These are phyloP conservation scores for Takifugu bimaculatus DNA, from an alignment of 2,113 vertebrate genomes.

Conservation along the genomic window DNA sequence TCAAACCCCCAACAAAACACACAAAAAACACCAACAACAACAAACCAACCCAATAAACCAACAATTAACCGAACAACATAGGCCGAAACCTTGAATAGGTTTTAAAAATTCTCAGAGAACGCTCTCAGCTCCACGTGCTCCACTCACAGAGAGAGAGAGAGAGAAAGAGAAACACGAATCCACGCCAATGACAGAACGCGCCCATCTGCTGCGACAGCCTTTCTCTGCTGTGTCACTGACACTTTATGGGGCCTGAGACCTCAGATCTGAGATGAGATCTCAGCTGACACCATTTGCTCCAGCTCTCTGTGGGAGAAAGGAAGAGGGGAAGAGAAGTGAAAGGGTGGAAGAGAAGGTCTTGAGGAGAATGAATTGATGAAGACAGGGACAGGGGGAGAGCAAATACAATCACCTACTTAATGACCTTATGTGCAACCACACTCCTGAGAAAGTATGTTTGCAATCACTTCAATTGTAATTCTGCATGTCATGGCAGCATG, in stretches of 20 bases:
- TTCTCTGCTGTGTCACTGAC: slow-evolving; percentile 52
- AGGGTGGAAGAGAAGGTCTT: slow-evolving; percentile 12
- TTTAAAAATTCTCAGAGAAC: too few species aligned
- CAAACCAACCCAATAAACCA: too few species aligned
- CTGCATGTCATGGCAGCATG: slow-evolving; percentile 44
- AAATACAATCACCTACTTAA: too few species aligned
- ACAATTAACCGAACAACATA: too few species aligned
- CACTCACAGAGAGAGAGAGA: too few species aligned
- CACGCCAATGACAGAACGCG: slow-evolving; percentile 60
- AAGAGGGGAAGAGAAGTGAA: slow-evolving; percentile 16
- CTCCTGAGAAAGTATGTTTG: slow-evolving; percentile 47
- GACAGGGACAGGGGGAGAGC: too few species aligned
- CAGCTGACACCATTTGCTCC: slow-evolving; percentile 41
- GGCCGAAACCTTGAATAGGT: too few species aligned
- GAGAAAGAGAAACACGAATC: slow-evolving; percentile 46
- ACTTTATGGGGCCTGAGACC: slow-evolving; percentile 61
- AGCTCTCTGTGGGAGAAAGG: slow-evolving; percentile 24
- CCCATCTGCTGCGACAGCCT: slow-evolving; percentile 67
- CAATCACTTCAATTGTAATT: slow-evolving; percentile 51
- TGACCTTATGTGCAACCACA: background rate
- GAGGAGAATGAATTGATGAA: slow-evolving; percentile 26
- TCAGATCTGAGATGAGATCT: slow-evolving; percentile 51
- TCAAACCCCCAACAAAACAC: too few species aligned
- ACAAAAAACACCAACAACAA: too few species aligned
- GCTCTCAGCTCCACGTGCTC: too few species aligned